Evolutionary conservation across 2,888 invertebrate species (phyloP).

Genomic region (Diogma glabrata): DNA sequence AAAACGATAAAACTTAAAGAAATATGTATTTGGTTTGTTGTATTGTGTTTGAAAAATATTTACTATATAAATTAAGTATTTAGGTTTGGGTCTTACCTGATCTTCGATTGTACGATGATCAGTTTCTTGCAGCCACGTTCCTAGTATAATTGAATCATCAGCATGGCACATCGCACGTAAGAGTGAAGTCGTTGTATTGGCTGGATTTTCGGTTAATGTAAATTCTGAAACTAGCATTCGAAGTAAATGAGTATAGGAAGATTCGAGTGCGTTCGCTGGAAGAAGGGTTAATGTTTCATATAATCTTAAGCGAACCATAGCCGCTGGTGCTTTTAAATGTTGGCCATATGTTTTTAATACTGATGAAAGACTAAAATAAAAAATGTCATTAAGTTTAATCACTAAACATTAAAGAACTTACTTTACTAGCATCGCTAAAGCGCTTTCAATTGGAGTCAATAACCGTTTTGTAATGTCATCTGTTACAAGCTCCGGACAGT

Average conservation of each 20-base stretch:
- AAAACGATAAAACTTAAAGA: no score
- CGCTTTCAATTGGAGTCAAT: constrained; percentile 86
- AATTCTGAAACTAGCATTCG: constrained; percentile 91
- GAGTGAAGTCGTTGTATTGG: constrained; percentile 79
- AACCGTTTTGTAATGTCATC: constrained; percentile 86
- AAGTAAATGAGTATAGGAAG: constrained; percentile 75
- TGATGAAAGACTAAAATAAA: constrained; percentile 58
- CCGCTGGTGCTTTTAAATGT: constrained; percentile 85
- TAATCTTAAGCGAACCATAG: constrained; percentile 82
- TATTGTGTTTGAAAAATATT: constrained; percentile 3
- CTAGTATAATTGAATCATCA: constrained; percentile 82
- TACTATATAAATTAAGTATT: neutral
- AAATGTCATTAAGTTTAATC: constrained; percentile 8
- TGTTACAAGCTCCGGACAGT: constrained; percentile 82
- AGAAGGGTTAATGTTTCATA: constrained; percentile 76
- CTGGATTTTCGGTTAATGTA: constrained; percentile 85
- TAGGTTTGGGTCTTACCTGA: constrained; percentile 70
- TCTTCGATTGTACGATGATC: constrained; percentile 95
- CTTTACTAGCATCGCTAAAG: constrained; percentile 90
- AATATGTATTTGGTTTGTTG: constrained; percentile 2
- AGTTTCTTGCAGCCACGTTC: constrained; percentile 91
- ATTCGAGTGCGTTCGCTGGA: constrained; percentile 70
- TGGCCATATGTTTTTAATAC: constrained; percentile 83
- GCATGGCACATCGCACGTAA: constrained; percentile 73
- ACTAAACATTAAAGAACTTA: constrained; percentile 37